Evolutionary conservation across 2,113 vertebrate species (phyloP), one percentile per base, ranked within the genome.

Genomic region (Trogon melanurus): DNA sequence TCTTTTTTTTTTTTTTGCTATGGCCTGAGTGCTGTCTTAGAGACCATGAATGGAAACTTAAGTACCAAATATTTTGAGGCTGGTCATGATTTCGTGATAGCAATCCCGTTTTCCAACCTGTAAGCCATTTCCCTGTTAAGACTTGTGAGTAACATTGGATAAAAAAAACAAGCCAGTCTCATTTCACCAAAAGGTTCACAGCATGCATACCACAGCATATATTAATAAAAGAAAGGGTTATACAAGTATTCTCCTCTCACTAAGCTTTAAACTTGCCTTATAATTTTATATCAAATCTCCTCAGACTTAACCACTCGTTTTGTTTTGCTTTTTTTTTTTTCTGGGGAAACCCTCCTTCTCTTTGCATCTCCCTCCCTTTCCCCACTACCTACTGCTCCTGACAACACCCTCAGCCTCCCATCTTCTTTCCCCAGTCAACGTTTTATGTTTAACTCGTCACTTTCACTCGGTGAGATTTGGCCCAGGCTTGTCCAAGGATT

Each of bases 1-100:
- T 93, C 20, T 62, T 54, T 93, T 56, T 57, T 79, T 86, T 66
- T 72, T 70, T 78, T 87, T 81, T 81, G 4, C 85, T 93, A 60
- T 45, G 82, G 82, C 38, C 45, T 44, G 23, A 92, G 51, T 50
- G 72, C 80, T 93, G 89, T 89, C 69, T 92, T 95, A 95, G 89
- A 95, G 86, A 93, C 76, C 44, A 74, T 96, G 94, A 97, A 96
- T 95, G 83, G 96, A 96, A 97, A 96, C 47, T 92, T 89, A 74
- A 92, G 83, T 80, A 95, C 91, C 56, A 95, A 84, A 92, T 96
- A 92, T 95, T 97, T 95, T 67, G 60, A 23, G 53, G 29, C 57
- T 75, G 86, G 56, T 94, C 79, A 48, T 81, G 85, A 91, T 88
- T 97, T 95, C 74, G 57, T 82, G 74, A 93, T 67, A 92, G 87